Percentiles rank a stretch among this genome's conserved stretches.
Evolutionary conservation across 2,888 invertebrate genomes (phyloP).

Genomic region (Macrophya alboannulata): DNA sequence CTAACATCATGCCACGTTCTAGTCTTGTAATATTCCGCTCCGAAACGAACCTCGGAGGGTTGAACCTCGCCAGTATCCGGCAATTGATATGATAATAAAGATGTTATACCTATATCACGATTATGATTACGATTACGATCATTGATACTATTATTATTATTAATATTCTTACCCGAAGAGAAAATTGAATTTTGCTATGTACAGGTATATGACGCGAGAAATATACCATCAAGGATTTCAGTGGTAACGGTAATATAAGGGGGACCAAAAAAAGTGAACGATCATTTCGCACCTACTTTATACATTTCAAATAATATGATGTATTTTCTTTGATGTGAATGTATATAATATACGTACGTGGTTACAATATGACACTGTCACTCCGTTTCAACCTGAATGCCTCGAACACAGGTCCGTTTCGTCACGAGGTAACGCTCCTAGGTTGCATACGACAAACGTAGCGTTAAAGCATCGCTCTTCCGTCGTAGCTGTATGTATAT

Average conservation of each 20-base stretch:
- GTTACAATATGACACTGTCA: slow-evolving; percentile 43
- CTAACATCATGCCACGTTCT: neutral
- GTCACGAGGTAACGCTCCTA: neutral
- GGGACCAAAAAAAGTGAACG: neutral
- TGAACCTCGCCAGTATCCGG: neutral
- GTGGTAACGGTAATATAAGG: neutral
- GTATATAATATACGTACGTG: slow-evolving; percentile 9
- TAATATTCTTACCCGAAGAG: neutral
- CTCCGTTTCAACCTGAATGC: slow-evolving; percentile 41
- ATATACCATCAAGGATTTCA: slow-evolving; percentile 19
- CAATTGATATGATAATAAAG: slow-evolving; percentile 35
- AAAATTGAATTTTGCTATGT: neutral
- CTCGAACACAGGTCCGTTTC: neutral
- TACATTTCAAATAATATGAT: neutral
- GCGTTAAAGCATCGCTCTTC: slow-evolving; percentile 44
- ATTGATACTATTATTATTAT: neutral
- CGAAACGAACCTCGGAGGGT: neutral
- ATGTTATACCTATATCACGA: slow-evolving; percentile 2
- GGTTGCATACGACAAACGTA: slow-evolving; percentile 33
- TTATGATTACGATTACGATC: slow-evolving; percentile 23
- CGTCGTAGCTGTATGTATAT: neutral
- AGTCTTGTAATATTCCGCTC: neutral
- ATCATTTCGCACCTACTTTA: neutral
- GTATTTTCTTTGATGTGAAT: neutral
- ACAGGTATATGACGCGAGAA: neutral